Percentiles rank a stretch among this genome's conserved stretches.
phyloP scores from a whole-genome alignment of 2,888 invertebrate genomes.

The Deroplatys truncata region DNA sequence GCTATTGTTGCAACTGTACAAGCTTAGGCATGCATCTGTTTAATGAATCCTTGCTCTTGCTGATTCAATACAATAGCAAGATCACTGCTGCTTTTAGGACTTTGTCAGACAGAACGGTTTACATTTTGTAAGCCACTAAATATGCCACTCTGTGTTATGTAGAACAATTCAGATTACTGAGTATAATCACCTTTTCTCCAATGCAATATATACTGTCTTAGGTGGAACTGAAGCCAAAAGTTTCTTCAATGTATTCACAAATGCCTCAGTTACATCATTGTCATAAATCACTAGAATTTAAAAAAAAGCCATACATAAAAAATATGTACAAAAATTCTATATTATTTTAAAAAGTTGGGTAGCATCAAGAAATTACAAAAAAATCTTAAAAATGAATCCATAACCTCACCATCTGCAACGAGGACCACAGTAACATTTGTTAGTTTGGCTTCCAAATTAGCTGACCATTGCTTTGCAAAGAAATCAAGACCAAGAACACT shows the following conservation, averaged over 20 bases:
- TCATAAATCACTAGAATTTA: conserved; percentile 74
- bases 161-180: neutral
- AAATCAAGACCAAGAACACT: conserved; percentile 68
- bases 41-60: no score
- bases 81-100: no score
- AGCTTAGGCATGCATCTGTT: no score
- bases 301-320: conserved; percentile 28
- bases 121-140: neutral
- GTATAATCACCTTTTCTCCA: conserved; percentile 62
- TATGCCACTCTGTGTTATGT: neutral
- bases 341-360: neutral
- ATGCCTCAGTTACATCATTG: conserved; percentile 73
- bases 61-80: no score
- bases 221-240: conserved; percentile 56
- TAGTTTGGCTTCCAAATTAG: conserved; percentile 53
- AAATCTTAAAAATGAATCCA: neutral
- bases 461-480: conserved; percentile 54
- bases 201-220: conserved; percentile 67
- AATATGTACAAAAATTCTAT: neutral
- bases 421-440: conserved; percentile 61
- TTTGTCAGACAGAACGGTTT: neutral
- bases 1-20: no score
- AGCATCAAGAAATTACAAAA: neutral
- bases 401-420: conserved; percentile 73
- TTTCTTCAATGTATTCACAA: conserved; percentile 66